Percentiles rank a stretch among this genome's conserved stretches.
Evolutionary conservation across 2,113 vertebrate species (phyloP).

Genomic region (Pelvicachromis taeniatus): DNA sequence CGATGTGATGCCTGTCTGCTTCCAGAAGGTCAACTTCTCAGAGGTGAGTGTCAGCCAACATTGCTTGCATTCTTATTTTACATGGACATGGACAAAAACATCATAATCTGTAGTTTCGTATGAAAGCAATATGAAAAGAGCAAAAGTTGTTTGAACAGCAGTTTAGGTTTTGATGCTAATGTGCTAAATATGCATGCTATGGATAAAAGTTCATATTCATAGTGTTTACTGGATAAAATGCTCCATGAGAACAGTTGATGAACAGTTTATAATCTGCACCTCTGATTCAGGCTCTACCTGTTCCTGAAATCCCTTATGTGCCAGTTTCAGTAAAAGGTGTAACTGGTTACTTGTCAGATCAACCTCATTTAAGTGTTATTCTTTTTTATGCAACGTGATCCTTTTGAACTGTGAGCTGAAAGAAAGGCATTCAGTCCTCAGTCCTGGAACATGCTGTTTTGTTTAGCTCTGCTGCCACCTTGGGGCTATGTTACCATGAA

Average conservation of each 20-base stretch:
- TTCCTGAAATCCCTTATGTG: not conserved
- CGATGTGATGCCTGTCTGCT: constrained; percentile 69
- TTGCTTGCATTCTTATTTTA: not conserved
- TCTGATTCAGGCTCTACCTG: not conserved
- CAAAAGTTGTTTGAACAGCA: not conserved
- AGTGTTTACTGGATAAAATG: not conserved
- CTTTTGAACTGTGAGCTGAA: not conserved
- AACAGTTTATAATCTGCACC: not conserved
- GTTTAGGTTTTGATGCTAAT: not conserved
- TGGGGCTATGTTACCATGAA: not conserved
- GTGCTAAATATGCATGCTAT: not conserved
- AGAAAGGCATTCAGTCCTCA: not conserved
- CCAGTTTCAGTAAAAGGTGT: not conserved
- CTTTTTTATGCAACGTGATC: not conserved
- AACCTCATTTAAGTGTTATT: not conserved
- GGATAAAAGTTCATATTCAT: not conserved
- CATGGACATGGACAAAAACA: not conserved
- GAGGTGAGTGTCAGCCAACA: constrained; percentile 60
- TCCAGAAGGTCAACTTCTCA: constrained; percentile 69
- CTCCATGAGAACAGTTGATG: not conserved
- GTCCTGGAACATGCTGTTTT: not conserved
- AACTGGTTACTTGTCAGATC: not conserved
- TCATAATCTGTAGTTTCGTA: not conserved
- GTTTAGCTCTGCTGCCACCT: constrained; percentile 28
- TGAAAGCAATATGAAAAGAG: not conserved